Evolutionary conservation across 2,113 vertebrate species (phyloP).

Genomic region (Butastur rufipennis): DNA sequence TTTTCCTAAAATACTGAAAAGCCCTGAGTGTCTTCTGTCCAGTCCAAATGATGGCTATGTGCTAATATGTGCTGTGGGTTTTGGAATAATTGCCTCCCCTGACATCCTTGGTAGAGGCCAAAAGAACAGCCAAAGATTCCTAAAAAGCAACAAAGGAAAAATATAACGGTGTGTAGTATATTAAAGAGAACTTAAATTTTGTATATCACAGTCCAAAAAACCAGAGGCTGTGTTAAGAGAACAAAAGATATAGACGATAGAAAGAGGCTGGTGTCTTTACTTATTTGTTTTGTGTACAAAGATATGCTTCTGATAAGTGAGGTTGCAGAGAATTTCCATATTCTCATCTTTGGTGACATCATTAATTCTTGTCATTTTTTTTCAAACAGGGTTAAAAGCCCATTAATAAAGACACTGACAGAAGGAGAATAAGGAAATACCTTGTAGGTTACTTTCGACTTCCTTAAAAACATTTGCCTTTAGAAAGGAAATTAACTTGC

Average conservation of each 20-base stretch:
- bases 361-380: not conserved
- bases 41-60: not conserved
- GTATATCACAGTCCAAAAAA: not conserved
- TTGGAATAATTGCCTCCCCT: not conserved
- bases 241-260: not conserved
- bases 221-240: not conserved
- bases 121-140: not conserved
- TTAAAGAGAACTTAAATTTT: not conserved
- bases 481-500: slow-evolving; percentile 51
- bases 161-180: not conserved
- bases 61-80: accelerated
- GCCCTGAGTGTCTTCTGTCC: not conserved
- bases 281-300: not conserved
- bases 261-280: not conserved
- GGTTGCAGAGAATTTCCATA: not conserved
- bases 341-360: not conserved
- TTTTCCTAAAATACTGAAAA: not conserved
- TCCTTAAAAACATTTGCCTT: slow-evolving; percentile 33
- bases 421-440: slow-evolving; percentile 19
- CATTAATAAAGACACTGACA: not conserved
- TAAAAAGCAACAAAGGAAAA: not conserved
- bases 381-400: not conserved
- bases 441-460: slow-evolving; percentile 9
- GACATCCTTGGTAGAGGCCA: not conserved
- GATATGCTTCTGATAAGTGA: not conserved